These are phyloP conservation scores for Plemyria rubiginata DNA, from an alignment of 2,888 invertebrate genomes.

Conservation along the genomic window DNA sequence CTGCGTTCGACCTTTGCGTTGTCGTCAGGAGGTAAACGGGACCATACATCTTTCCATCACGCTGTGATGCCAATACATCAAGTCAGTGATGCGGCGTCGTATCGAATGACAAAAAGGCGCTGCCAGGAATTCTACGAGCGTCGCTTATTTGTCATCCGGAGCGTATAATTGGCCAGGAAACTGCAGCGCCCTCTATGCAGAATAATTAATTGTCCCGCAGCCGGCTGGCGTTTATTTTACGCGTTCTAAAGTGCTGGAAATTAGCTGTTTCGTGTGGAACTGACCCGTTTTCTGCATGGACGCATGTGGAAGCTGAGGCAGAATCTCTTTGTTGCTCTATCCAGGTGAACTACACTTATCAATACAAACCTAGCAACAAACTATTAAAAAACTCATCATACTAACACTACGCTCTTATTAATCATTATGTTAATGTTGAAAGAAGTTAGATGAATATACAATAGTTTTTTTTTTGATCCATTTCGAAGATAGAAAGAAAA, in stretches of 20 bases:
- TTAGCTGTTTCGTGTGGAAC: constrained; percentile 22
- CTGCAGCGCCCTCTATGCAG: constrained; percentile 32
- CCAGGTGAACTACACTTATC: too few species aligned
- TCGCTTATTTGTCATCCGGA: constrained; percentile 31
- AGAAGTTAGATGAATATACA: too few species aligned
- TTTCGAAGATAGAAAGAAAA: too few species aligned
- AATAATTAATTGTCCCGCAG: constrained; percentile 36
- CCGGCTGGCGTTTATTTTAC: constrained; percentile 30
- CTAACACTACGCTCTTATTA: too few species aligned
- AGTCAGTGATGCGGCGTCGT: neutral
- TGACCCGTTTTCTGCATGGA: constrained; percentile 11
- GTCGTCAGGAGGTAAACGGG: neutral
- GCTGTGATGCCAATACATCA: constrained; percentile 1
- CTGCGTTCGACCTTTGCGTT: neutral
- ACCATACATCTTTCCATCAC: neutral
- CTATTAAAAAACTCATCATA: too few species aligned
- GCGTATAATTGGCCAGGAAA: constrained; percentile 26
- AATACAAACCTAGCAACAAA: too few species aligned
- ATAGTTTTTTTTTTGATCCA: too few species aligned
- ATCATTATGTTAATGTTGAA: too few species aligned
- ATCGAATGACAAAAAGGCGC: constrained; percentile 12
- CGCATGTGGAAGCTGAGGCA: neutral
- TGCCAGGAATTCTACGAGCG: constrained; percentile 10
- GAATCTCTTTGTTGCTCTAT: neutral
- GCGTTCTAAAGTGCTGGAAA: constrained; percentile 29